phyloP scores from a whole-genome alignment of 2,797 vertebrate species.

The Lithobates sylvaticus region DNA sequence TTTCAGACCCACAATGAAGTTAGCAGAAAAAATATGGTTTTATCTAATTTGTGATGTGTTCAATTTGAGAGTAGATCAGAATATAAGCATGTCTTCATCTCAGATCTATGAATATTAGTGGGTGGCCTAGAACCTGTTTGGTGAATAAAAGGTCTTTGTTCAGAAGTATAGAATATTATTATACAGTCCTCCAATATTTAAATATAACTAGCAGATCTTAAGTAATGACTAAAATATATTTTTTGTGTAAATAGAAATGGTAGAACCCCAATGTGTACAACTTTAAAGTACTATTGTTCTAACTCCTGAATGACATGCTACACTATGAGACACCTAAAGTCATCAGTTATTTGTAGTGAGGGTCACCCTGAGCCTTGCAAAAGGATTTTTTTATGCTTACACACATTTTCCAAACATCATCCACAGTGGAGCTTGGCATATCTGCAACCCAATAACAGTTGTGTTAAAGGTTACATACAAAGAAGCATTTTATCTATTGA shows the following conservation, averaged over 20 bases:
- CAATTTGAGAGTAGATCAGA: too few species aligned
- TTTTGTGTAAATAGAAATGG: background rate
- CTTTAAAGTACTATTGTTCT: background rate
- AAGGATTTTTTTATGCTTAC: constrained; percentile 33
- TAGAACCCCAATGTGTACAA: background rate
- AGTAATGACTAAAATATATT: background rate
- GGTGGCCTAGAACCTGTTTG: too few species aligned
- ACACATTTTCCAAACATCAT: constrained; percentile 5
- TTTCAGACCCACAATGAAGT: too few species aligned
- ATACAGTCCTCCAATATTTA: too few species aligned
- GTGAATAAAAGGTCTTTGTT: too few species aligned
- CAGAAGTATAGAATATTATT: too few species aligned
- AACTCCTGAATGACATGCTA: background rate
- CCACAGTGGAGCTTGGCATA: constrained; percentile 25
- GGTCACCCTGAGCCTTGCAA: constrained; percentile 38
- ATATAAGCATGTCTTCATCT: too few species aligned
- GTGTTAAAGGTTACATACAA: constrained; percentile 61
- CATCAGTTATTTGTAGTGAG: constrained; percentile 21
- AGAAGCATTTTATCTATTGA: constrained; percentile 59
- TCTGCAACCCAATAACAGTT: constrained; percentile 49
- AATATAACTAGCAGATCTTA: too few species aligned
- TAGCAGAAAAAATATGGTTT: too few species aligned
- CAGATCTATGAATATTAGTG: too few species aligned
- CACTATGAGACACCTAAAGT: constrained; percentile 2
- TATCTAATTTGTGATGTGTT: too few species aligned